Conservation (phyloP, 2,888 invertebrate genomes). For the Noctua janthe region DNA sequence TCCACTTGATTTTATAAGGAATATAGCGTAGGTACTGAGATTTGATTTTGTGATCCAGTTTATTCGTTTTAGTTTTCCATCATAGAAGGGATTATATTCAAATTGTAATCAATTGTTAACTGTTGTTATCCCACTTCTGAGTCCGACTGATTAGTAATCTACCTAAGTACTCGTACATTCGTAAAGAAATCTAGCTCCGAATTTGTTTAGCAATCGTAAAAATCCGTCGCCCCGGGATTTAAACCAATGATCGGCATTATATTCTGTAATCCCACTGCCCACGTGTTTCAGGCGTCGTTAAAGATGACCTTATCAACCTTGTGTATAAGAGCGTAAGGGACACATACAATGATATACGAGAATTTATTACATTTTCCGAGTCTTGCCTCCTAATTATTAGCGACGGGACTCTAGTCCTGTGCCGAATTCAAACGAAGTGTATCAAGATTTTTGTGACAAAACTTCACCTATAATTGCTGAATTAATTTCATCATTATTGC, state of each 20-base stretch:
- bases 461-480: conserved; percentile 22
- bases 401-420: conserved; percentile 16
- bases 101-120: background rate
- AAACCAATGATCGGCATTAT: conserved; percentile 17
- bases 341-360: conserved; percentile 24
- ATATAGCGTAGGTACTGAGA: background rate
- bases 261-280: conserved; percentile 10
- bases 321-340: conserved; percentile 11
- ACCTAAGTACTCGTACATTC: background rate
- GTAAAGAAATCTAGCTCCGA: background rate
- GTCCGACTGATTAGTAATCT: background rate
- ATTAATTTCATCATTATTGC: conserved; percentile 46
- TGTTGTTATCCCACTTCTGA: background rate
- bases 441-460: conserved; percentile 32
- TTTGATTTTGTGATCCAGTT: background rate
- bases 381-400: conserved; percentile 44
- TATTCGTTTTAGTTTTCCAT: background rate
- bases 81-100: background rate
- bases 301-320: conserved; percentile 36
- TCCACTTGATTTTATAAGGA: background rate
- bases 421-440: conserved; percentile 40
- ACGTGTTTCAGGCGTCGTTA: conserved; percentile 39
- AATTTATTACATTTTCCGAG: conserved; percentile 23
- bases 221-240: background rate
- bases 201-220: background rate